Evolutionary conservation across 2,888 invertebrate species (phyloP).

Genomic region (Stegana nigrithorax): DNA sequence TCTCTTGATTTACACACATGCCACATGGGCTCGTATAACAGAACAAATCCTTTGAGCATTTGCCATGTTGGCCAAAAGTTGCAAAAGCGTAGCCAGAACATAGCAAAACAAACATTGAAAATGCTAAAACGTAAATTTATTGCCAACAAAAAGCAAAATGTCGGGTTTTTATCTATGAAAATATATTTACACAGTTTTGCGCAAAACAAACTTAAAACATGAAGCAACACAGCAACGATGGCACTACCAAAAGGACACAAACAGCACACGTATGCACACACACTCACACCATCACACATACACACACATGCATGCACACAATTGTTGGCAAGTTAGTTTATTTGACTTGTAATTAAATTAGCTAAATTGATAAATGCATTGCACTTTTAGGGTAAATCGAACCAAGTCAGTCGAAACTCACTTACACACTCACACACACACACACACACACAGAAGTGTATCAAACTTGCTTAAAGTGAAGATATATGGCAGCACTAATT

Average conservation of each 20-base stretch:
- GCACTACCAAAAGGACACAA: neutral
- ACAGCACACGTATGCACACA: too few relatives aligned
- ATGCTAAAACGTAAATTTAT: conserved; percentile 14
- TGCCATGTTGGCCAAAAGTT: neutral
- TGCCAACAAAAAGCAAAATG: conserved; percentile 16
- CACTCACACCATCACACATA: too few relatives aligned
- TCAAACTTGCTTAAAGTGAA: too few relatives aligned
- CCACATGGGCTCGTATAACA: too few relatives aligned
- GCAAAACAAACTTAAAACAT: neutral
- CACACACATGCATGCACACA: too few relatives aligned
- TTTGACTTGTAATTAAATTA: conserved; percentile 14
- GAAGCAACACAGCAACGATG: neutral
- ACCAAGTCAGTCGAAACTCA: too few relatives aligned
- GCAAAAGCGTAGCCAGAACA: neutral
- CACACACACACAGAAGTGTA: too few relatives aligned
- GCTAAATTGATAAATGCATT: conserved; percentile 14
- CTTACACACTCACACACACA: too few relatives aligned
- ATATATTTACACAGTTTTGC: conserved; percentile 5
- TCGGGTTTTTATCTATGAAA: conserved; percentile 9
- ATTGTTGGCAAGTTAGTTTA: conserved; percentile 1
- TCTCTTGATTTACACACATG: neutral
- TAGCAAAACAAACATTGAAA: conserved; percentile 10
- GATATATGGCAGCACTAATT: too few relatives aligned
- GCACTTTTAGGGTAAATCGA: too few relatives aligned
- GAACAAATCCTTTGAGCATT: neutral